Evolutionary conservation across 1,140 invertebrate species (phyloP).

Genomic region (Papilio dardanus): DNA sequence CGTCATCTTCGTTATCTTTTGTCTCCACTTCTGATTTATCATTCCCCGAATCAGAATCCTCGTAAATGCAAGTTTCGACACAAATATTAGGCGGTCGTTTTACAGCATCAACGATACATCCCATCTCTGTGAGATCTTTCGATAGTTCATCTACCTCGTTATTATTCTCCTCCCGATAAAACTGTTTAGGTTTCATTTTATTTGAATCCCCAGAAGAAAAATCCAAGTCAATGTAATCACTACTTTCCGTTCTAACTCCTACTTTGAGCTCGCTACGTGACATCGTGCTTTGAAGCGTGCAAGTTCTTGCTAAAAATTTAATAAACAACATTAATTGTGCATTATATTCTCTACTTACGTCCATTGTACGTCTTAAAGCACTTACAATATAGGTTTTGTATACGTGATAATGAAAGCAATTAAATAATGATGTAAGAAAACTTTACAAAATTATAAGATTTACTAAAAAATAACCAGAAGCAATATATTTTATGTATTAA

Average conservation of each 20-base stretch:
- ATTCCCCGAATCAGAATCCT: conserved; percentile 58
- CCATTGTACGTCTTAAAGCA: not conserved
- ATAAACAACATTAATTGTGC: conserved; percentile 39
- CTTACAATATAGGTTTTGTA: conserved; percentile 32
- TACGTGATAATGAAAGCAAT: conserved; percentile 6
- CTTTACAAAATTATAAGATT: not conserved
- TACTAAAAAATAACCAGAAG: conserved; percentile 11
- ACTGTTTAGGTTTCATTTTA: conserved; percentile 65
- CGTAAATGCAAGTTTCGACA: conserved; percentile 69
- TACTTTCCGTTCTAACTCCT: conserved; percentile 45
- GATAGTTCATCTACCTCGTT: conserved; percentile 77
- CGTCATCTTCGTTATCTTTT: conserved; percentile 58
- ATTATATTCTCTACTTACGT: conserved; percentile 10
- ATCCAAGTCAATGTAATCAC: conserved; percentile 54
- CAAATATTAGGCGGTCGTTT: conserved; percentile 73
- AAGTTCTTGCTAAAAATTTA: conserved; percentile 48
- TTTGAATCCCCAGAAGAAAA: conserved; percentile 71
- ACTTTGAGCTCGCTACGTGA: conserved; percentile 61
- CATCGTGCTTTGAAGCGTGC: conserved; percentile 65
- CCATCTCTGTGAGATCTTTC: conserved; percentile 76
- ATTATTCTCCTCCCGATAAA: conserved; percentile 77
- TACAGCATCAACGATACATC: conserved; percentile 72
- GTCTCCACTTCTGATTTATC: conserved; percentile 47
- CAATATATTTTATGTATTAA: conserved; percentile 22
- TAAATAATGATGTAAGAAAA: not conserved